Evolutionary conservation across 2,113 vertebrate species (phyloP), one percentile per base, ranked within the genome.

Genomic region (Sciurus niger): DNA sequence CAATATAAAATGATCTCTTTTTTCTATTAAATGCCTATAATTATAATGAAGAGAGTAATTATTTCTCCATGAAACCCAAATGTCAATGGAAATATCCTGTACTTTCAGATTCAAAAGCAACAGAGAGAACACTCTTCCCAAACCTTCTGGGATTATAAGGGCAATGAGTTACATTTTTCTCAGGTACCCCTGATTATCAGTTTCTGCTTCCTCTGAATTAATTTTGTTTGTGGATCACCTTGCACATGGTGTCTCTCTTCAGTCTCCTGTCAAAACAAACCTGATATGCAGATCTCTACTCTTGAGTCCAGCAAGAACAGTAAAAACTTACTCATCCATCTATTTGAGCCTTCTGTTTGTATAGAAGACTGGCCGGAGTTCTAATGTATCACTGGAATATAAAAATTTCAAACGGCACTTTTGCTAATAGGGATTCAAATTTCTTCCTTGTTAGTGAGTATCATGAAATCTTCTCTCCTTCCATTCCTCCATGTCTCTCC

Each of bases 161-260:
- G 16, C 10, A 40, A 63, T 28, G 46, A 84, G 14, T 30, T 72
- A 46, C 8, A 63, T 53, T 94, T 60, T 78, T 30, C 34, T 48
- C 34, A 63, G 74, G 4, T 55, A 53, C 1, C 22, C 6, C 5
- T 30, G 28, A 73, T 86, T 60, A 63, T 80, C 34, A 68, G 34
- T 40, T 67, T 95, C 30, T 82, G 82, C 32, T 79, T 78, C 53
- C 74, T 89, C 67, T 77, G 60, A 89, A 55, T 63, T 85, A 28
- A 83, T 55, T 73, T 28, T 55, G 9, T 46, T 58, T 84, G n/a
- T 12, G n/a, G 37, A 32, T 53, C 8, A 55, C 8, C 40, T 73
- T 85, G 20, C 22, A 82, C 17, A 51, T 48, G 18, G 24, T 24
- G 2, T 87, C 43, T 84, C 9, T 73, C 40, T 73, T 84, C 37